phyloP scores from a whole-genome alignment of 2,113 vertebrate species.

The Cavia porcellus region DNA sequence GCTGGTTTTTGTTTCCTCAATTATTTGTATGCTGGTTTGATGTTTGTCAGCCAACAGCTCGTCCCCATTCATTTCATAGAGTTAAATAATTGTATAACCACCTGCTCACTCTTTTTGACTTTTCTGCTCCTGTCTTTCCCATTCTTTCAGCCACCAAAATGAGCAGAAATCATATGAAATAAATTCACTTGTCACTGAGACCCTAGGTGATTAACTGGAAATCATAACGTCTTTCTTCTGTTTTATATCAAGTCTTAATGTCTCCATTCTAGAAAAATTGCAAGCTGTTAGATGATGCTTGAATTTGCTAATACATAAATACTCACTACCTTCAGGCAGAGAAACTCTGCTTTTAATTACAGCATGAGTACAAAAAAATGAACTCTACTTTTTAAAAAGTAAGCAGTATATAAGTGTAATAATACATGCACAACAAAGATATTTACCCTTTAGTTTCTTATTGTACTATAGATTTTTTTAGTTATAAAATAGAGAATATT shows the following conservation, averaged over 20 bases:
- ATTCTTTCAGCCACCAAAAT: not conserved
- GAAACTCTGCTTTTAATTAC: conserved; percentile 10
- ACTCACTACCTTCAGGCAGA: not conserved
- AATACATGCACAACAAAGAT: not conserved
- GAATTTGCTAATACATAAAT: conserved; percentile 32
- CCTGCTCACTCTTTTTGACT: not conserved
- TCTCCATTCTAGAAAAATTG: conserved; percentile 37
- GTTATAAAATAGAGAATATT: not conserved
- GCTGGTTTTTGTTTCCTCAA: conserved; percentile 29
- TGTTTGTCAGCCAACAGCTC: conserved; percentile 1
- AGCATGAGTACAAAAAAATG: not conserved
- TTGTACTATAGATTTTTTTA: not conserved
- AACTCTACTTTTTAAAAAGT: not conserved
- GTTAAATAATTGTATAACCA: not conserved
- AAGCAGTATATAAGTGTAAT: not conserved
- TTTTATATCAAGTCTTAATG: conserved; percentile 3
- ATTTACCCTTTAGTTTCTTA: not conserved
- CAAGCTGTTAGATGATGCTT: not conserved
- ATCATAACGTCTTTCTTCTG: not conserved
- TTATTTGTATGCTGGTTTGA: not conserved
- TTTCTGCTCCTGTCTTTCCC: not conserved
- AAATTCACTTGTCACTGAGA: not conserved
- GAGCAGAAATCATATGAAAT: not conserved
- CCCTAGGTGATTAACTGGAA: conserved; percentile 49
- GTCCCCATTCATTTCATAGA: not conserved